Evolutionary conservation across 2,888 invertebrate genomes (phyloP).

Genomic region (Eupithecia subumbrata): DNA sequence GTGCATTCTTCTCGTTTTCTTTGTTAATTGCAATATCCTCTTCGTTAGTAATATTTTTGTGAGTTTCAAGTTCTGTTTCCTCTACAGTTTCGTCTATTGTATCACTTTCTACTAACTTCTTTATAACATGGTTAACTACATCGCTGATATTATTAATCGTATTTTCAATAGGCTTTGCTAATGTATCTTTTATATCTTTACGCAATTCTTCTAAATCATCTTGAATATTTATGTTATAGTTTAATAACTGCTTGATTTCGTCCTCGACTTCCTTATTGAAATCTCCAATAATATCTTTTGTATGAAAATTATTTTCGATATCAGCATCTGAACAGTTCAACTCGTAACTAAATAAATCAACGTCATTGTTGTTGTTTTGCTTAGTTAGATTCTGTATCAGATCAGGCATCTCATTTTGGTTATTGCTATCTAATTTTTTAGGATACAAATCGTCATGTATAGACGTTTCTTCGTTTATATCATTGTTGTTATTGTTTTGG

Average conservation of each 20-base stretch:
- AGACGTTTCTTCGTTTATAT: slow-evolving; percentile 52
- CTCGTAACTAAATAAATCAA: slow-evolving; percentile 58
- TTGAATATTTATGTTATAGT: slow-evolving; percentile 78
- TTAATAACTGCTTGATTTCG: slow-evolving; percentile 81
- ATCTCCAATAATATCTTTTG: slow-evolving; percentile 83
- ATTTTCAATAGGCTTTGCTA: slow-evolving; percentile 78
- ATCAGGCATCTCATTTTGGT: slow-evolving; percentile 73
- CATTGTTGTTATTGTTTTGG: slow-evolving; percentile 74
- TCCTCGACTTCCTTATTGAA: slow-evolving; percentile 85
- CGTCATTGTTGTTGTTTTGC: slow-evolving; percentile 68
- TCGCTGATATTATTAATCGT: slow-evolving; percentile 82
- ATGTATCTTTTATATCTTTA: slow-evolving; percentile 79
- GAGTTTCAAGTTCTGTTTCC: slow-evolving; percentile 10
- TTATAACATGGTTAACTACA: slow-evolving; percentile 80
- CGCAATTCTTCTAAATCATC: slow-evolving; percentile 77
- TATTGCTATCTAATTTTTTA: slow-evolving; percentile 55
- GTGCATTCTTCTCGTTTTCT: slow-evolving; percentile 72
- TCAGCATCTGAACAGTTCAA: slow-evolving; percentile 69
- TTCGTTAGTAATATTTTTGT: slow-evolving; percentile 48
- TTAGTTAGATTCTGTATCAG: slow-evolving; percentile 73
- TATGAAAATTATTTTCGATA: slow-evolving; percentile 77
- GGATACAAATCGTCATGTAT: slow-evolving; percentile 46
- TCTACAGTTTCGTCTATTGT: slow-evolving; percentile 53
- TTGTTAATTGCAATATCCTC: slow-evolving; percentile 60
- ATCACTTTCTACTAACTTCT: slow-evolving; percentile 74